Conservation (phyloP, 2,113 vertebrate species). For the Oryzias melastigma region DNA sequence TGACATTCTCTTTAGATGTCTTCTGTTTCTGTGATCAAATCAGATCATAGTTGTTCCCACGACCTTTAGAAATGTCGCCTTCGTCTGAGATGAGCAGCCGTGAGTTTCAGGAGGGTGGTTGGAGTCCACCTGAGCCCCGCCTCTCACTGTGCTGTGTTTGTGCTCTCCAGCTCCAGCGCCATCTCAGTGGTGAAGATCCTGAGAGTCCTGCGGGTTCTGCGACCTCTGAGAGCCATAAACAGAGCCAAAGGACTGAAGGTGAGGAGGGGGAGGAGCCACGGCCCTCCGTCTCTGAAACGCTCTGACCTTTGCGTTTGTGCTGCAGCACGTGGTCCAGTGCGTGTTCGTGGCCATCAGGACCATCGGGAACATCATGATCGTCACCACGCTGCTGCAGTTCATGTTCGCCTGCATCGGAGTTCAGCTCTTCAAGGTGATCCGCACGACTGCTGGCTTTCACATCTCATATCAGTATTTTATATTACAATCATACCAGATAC, state of each 20-base stretch:
- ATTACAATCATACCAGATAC: no score
- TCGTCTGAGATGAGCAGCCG: no score
- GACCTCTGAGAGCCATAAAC: conserved; percentile 92
- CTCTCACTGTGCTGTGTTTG: neutral
- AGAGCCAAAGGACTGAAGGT: conserved; percentile 94
- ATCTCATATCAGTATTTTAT: no score
- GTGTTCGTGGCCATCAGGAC: conserved; percentile 93
- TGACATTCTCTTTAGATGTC: no score
- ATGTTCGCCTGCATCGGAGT: conserved; percentile 95
- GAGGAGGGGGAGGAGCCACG: conserved; percentile 3
- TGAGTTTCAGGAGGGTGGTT: neutral
- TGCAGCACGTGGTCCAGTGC: conserved; percentile 91
- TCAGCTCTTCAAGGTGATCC: conserved; percentile 91
- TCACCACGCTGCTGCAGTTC: conserved; percentile 92
- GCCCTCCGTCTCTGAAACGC: neutral
- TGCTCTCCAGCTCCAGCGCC: conserved; percentile 83
- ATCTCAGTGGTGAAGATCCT: conserved; percentile 96
- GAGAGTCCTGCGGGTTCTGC: conserved; percentile 85
- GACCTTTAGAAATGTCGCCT: no score
- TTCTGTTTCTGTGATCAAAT: no score
- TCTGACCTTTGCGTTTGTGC: neutral
- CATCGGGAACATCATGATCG: conserved; percentile 93
- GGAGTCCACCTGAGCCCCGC: neutral
- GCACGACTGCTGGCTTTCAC: no score
- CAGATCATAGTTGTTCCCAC: no score